Evolutionary conservation across 64 coral and sea anemone genomes (phyloP), one percentile per base, ranked within the genome.

Genomic region (Montipora foliosa): DNA sequence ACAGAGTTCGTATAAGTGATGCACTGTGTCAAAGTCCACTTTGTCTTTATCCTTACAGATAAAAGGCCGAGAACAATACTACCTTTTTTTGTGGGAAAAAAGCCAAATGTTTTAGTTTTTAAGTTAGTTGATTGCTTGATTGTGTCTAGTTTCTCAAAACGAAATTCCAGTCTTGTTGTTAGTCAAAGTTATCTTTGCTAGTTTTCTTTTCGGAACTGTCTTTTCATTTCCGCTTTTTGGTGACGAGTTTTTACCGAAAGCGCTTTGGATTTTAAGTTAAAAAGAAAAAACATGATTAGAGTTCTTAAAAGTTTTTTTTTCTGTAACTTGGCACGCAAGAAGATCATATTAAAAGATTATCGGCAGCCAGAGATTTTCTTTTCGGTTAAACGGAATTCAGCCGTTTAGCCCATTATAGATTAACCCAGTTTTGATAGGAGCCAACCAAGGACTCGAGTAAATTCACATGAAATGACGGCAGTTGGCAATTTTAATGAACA

Each of bases 11-110:
- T 16, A 47, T 17, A 19, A 67, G 81, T 67, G 24, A 64, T 67
- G 60, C 16, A 4, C 15, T 11, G 81, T 84, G 81, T 67, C 81
- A 84, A 84, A 84, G 81, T 84, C 81, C 81, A 84, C 14, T 7
- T 49, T 84, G 44, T 24, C 60, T 84, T 84, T 60, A 13, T 47
- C 14, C 24, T 37, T 37, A 67, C 14, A n/a, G 1, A 76, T 46
- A 44, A 45, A 45, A 44, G 74, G 12, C 3, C 8, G 25, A 29
- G 45, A 20, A 76, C 74, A 76, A 76, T 0, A 76, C 74, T 12
- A 14, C 7, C 37, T 20, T 55, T 57, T 58, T 55, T 64, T 64
- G 15, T 12, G 74, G 8, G 12, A 46, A 44, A 76, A 46, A 14
- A 76, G 74, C 37, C 37, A 46, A 44, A 76, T 76, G 2, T 76